These are phyloP conservation scores for Brachionus calyciflorus DNA, from an alignment of 1,140 invertebrate species.

Conservation along the genomic window DNA sequence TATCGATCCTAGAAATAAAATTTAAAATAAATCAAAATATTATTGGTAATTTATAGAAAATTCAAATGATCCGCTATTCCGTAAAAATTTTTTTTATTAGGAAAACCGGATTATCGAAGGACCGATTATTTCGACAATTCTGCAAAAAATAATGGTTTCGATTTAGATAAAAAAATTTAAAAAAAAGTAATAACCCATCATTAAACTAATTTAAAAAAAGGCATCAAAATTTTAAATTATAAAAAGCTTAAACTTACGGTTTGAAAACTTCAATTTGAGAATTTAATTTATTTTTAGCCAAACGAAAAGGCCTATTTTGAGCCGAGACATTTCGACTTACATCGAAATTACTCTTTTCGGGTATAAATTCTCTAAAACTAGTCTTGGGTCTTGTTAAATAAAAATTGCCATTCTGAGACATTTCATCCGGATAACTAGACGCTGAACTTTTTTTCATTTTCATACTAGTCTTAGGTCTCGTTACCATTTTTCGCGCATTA, in stretches of 20 bases:
- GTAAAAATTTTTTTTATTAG: too few species aligned
- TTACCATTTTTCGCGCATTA: not conserved
- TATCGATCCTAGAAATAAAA: too few species aligned
- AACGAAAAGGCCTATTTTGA: not conserved
- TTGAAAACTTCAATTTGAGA: constrained; percentile 16
- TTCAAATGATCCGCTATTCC: too few species aligned
- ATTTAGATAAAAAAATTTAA: too few species aligned
- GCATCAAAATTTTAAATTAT: not conserved
- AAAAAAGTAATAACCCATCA: too few species aligned
- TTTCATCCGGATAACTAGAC: not conserved
- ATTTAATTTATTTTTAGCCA: not conserved
- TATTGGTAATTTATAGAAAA: too few species aligned
- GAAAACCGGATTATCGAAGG: too few species aligned
- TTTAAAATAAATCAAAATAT: too few species aligned
- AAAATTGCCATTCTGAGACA: not conserved
- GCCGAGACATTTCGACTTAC: not conserved
- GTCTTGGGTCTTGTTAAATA: constrained; percentile 16
- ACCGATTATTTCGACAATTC: too few species aligned
- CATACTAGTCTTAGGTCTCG: not conserved
- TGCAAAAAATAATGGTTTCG: too few species aligned
- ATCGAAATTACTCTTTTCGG: constrained; percentile 3
- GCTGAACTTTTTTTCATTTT: not conserved
- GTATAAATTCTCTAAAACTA: not conserved
- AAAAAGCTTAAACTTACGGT: not conserved
- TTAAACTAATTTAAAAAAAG: too few species aligned